Evolutionary conservation across 2,888 invertebrate species (phyloP).

Genomic region (Lumbricus terrestris): DNA sequence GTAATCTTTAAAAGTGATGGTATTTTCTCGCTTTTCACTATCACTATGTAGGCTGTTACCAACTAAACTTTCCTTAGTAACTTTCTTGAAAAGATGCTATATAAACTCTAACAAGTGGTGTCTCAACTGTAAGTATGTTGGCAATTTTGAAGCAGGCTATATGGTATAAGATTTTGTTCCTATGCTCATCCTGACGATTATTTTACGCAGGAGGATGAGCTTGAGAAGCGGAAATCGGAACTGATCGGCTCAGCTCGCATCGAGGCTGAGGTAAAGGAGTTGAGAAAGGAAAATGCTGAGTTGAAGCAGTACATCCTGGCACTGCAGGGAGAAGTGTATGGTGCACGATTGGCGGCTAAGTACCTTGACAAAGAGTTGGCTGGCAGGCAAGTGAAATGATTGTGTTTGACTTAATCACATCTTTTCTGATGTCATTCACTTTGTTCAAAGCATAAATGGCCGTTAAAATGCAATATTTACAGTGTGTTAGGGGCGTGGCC

Average conservation of each 20-base stretch:
- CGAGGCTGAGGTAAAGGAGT: slow-evolving; percentile 60
- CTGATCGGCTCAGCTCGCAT: slow-evolving; percentile 60
- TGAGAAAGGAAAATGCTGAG: slow-evolving; percentile 70
- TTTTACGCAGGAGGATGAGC: slow-evolving; percentile 60
- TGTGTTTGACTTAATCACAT: not conserved
- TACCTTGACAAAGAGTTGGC: slow-evolving; percentile 83
- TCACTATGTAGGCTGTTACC: not conserved
- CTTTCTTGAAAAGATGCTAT: not conserved
- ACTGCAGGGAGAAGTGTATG: slow-evolving; percentile 77
- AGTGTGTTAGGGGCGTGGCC: not conserved
- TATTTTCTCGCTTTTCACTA: not conserved
- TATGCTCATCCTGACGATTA: not conserved
- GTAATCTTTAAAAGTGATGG: too few species aligned
- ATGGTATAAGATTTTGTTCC: not conserved
- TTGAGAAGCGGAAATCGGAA: slow-evolving; percentile 55
- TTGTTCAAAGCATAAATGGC: not conserved
- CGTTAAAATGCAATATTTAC: not conserved
- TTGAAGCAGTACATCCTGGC: slow-evolving; percentile 73
- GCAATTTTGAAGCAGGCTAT: too few species aligned
- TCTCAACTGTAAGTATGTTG: not conserved
- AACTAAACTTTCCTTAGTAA: not conserved
- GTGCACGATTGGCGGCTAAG: slow-evolving; percentile 79
- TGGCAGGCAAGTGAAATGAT: slow-evolving; percentile 59
- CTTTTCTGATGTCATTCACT: not conserved
- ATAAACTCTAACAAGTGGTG: not conserved